Base-by-base conservation (phyloP, 1,140 invertebrate genomes). In the Heliconius himera region DNA sequence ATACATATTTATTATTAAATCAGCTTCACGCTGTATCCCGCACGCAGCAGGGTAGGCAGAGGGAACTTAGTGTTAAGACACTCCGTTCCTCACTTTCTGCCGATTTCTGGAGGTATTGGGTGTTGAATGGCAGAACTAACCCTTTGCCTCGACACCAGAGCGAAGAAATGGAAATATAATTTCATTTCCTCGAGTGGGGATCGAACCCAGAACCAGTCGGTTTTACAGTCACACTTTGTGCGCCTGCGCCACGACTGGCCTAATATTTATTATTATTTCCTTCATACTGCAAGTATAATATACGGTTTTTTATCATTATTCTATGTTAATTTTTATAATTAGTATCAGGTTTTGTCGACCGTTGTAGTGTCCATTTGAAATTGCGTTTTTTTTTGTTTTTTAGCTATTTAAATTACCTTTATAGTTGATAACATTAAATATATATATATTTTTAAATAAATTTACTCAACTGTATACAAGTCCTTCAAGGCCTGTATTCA, bases 281-380 rank as follows among this genome's bases (percentile, higher is more conserved):
- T 22, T 11, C 22, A 26, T 26, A 60, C 8, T 73, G 78, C 73
- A 73, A 41, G 26, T 70, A 54, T 13, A 60, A 60, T 66, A 72
- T 26, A 26, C 70, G 13, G 70, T 73, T 76, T 80, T n/a, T 80
- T 80, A 80, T 80, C 49, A 73, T 76, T 73, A 73, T 73, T 73
- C 49, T 76, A 76, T 80, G 78, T 51, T 72, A 80, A 80, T 80
- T 36, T 41, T 66, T 78, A 74, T 78, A 74, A 56, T 49, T 60
- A 79, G 36, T 75, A 74, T 54, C 78, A 74, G 70, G 56, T 79
- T 79, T 36, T 66, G 20, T 29, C 26, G 74, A 38, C n/a, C 13
- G 56, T 75, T 60, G 26, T 60, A 22, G 22, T 26, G 6, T 26
- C n/a, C 26, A 26, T 60, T 60, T 60, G 3, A n/a, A 60, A 22